Percentiles rank a stretch among this genome's conserved stretches.
These are phyloP conservation scores for Atherinosoma microstoma DNA, from an alignment of 2,797 vertebrate genomes.

Conservation along the genomic window DNA sequence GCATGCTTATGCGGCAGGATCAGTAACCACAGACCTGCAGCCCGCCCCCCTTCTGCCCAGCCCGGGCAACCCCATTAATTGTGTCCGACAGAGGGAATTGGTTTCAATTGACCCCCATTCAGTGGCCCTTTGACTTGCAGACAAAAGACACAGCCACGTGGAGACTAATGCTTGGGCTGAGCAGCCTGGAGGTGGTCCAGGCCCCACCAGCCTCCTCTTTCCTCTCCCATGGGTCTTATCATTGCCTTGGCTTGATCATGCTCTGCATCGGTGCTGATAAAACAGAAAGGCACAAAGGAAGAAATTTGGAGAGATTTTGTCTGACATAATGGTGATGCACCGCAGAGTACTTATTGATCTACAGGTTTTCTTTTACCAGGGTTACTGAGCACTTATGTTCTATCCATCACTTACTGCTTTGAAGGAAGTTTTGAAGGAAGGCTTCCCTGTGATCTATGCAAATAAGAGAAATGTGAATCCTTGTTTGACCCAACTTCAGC, in stretches of 20 bases:
- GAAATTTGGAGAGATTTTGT: constrained; percentile 51
- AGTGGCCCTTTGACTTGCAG: constrained; percentile 81
- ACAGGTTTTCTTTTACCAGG: constrained; percentile 1
- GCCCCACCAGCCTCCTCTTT: constrained; percentile 56
- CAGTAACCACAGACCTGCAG: constrained; percentile 78
- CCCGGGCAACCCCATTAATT: constrained; percentile 81
- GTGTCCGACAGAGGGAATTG: constrained; percentile 84
- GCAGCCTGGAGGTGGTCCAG: constrained; percentile 80
- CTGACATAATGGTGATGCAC: constrained; percentile 18
- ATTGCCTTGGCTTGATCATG: constrained; percentile 69
- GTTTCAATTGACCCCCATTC: constrained; percentile 88
- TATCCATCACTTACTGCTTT: background rate
- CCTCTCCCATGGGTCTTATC: constrained; percentile 70
- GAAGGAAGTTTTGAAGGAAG: background rate
- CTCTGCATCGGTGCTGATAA: constrained; percentile 72
- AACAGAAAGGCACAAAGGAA: constrained; percentile 49
- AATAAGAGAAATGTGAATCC: background rate
- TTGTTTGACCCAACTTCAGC: background rate
- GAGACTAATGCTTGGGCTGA: constrained; percentile 84
- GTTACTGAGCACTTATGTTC: background rate
- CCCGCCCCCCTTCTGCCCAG: constrained; percentile 61
- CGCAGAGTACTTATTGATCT: constrained; percentile 38
- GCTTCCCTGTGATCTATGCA: background rate
- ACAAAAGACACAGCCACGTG: constrained; percentile 87
- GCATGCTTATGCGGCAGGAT: constrained; percentile 79